Evolutionary conservation across 2,797 vertebrate genomes (phyloP), one percentile per base, ranked within the genome.

Genomic region (Myioborus miniatus): DNA sequence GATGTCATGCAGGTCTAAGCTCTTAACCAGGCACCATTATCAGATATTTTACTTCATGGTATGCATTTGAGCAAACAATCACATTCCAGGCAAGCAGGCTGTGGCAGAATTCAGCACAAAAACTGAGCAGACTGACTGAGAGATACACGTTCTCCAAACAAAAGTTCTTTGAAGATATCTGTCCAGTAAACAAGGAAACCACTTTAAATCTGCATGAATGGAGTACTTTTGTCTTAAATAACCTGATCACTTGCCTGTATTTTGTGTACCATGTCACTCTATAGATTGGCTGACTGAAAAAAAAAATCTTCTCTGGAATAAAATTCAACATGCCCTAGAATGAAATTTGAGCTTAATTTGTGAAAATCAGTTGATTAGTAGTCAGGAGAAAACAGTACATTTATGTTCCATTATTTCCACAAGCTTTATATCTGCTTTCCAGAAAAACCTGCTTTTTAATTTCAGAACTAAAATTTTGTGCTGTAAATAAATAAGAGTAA

Each of bases 391-490:
- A 68, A 60, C 13, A 39, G 34, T 49, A 68, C 19, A 26, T 78
- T 95, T 86, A n/a, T 64, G 16, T 83, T 64, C 18, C 58, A 72
- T 81, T 92, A 86, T 86, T 86, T 93, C 43, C 47, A 89, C 27
- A 78, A 53, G 37, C 27, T 86, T n/a, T 78, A 36, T 15, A 53
- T 70, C n/a, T 75, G 22, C n/a, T 71, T 94, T 87, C 59, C n/a
- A 87, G 44, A 55, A 74, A 79, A 89, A 87, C 4, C 29, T 53
- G 7, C 23, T 80, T 80, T 52, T 47, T 67, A 18, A 71, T 68
- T 11, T 75, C 39, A 58, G 32, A 78, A 78, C 23, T 79, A 68
- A 75, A 77, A n/a, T 77, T 78, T 37, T 85, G 3, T 81, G n/a
- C 27, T n/a, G 6, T 58, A 93, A 56, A 6, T 53, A 37, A 71